Conservation (phyloP, 2,113 vertebrate genomes). For the Chamaea fasciata region DNA sequence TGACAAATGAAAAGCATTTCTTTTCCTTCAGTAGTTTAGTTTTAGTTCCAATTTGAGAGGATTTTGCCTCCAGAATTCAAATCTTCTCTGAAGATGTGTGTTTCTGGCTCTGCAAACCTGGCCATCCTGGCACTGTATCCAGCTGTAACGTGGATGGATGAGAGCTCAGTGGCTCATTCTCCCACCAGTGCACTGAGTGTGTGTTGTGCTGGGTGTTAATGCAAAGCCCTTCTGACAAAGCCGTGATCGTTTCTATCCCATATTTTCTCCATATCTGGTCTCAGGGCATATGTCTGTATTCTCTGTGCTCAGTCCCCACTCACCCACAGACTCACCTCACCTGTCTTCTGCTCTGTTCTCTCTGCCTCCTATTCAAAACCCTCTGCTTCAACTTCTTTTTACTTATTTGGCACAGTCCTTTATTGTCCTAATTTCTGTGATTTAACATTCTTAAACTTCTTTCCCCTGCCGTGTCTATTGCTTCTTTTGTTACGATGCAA, state of each 20-base stretch:
- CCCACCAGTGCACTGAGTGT: background rate
- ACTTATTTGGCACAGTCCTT: background rate
- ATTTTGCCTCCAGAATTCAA: background rate
- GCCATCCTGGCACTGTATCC: background rate
- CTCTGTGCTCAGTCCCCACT: background rate
- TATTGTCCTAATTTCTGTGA: background rate
- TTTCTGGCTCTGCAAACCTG: background rate
- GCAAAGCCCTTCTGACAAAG: background rate
- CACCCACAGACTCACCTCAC: background rate
- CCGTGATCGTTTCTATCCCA: accelerated
- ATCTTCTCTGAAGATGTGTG: background rate
- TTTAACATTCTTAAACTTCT: background rate
- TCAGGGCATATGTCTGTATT: background rate
- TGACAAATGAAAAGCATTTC: background rate
- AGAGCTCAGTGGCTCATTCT: background rate
- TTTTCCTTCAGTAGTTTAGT: background rate
- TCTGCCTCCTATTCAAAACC: background rate
- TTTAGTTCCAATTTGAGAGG: background rate
- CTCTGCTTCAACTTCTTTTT: background rate
- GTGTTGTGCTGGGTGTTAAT: accelerated
- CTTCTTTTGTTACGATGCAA: background rate
- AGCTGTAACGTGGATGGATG: background rate
- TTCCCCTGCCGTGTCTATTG: background rate
- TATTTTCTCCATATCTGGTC: background rate
- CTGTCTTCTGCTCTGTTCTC: background rate